Conservation (phyloP, 2,113 vertebrate genomes). For the Tamias sibiricus region DNA sequence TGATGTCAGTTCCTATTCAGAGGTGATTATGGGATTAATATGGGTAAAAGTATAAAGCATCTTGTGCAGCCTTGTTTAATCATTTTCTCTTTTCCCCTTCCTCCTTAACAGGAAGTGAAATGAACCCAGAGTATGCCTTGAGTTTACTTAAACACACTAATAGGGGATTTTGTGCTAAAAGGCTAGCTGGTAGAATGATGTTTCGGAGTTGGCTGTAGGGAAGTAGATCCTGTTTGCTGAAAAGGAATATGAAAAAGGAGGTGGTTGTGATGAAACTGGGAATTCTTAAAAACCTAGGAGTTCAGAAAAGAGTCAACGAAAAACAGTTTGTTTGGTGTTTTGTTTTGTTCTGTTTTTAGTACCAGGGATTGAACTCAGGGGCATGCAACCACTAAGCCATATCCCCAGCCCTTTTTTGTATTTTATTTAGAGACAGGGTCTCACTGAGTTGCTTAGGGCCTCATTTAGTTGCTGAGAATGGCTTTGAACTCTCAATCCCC, state of each 20-base stretch:
- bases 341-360: no score
- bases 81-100: constrained; percentile 3
- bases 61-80: neutral
- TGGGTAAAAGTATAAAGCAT: neutral
- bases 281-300: neutral
- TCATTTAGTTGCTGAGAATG: no score
- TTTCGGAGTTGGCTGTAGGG: neutral
- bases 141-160: neutral
- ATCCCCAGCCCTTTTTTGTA: no score
- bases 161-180: constrained; percentile 25
- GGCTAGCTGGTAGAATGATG: neutral
- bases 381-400: no score
- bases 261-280: neutral
- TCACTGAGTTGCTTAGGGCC: no score
- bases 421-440: no score
- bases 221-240: neutral
- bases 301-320: constrained; percentile 27
- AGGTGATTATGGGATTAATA: neutral
- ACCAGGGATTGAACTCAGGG: neutral
- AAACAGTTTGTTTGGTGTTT: neutral
- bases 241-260: neutral
- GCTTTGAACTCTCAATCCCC: no score
- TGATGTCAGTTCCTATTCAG: neutral
- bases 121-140: neutral
- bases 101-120: neutral